Base-by-base conservation (phyloP, 2,797 vertebrate species). In the Chelonia mydas region DNA sequence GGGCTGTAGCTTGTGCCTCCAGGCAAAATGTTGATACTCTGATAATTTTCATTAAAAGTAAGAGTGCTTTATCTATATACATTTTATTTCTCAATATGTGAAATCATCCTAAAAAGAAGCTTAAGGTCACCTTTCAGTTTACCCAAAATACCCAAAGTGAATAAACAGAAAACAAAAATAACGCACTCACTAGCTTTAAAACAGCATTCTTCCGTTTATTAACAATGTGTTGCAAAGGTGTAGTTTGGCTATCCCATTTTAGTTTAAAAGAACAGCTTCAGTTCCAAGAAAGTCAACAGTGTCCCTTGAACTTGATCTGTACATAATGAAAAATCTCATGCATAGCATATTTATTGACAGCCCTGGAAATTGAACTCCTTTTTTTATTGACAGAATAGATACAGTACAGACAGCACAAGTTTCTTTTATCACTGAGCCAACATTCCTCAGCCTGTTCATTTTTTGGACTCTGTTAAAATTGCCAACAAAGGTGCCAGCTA, bases 11-110 rank as follows among this genome's bases (percentile, higher is more conserved):
- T 98, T 94, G 59, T 98, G 98, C 98, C 98, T 98, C 96, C 95
- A 79, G 98, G 98, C 98, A 98, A 98, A 98, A 98, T 98, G 97
- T 96, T 97, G 97, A 98, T 98, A 98, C 98, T 61, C 95, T 97
- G 97, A 98, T 97, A 97, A 98, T 98, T 98, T 98, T 98, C 97
- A 98, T 98, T 98, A 98, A 97, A 98, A 98, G 95, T 96, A 93
- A 97, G 88, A 94, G 95, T 25, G 87, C 77, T 97, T 98, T 97
- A 96, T 97, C 95, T 97, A 93, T 76, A 94, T 94, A 93, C 0
- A 8, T 91, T 90, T 80, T 81, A 50, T 96, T 96, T 95, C 95
- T 96, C 53, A 23, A 54, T 84, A 87, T 95, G 89, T 90, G 78
- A 91, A 96, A 90, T 97, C 94, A 93, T 77, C 19, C 45, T 86